Base-by-base conservation (phyloP, 1,140 invertebrate genomes). In the Procambarus virginalis region DNA sequence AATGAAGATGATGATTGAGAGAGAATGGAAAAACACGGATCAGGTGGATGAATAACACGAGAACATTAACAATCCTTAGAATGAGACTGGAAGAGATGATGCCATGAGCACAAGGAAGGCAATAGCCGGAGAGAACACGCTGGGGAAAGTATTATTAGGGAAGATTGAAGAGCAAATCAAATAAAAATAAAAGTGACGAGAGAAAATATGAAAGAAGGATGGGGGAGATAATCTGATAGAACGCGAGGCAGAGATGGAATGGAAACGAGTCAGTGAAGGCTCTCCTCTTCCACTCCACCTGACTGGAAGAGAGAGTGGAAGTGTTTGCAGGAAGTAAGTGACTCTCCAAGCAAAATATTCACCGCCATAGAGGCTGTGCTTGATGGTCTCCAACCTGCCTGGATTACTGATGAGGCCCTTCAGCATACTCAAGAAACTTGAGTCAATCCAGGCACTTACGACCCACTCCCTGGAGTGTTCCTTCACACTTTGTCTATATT, bases 341-440 rank as follows among this genome's bases (percentile, higher is more conserved):
- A 68, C 64, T 68, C 64, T 68, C 64, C 64, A 68, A 17, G 64
- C 64, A 68, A 17, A 68, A 68, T 68, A 68, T 68, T 68, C 64
- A 68, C 64, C 64, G 14, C 14, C 64, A 68, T 20, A 4, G 17
- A 68, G 64, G 17, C 64, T 68, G 64, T 68, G 64, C 4, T 68
- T 4, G 64, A 68, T 68, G 64, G 1, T 5, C 64, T 17, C 17
- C 64, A 20, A n/a, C 64, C 64, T 20, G 64, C 10, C 64, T 68
- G 64, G 64, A 68, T 68, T 68, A 68, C 64, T 68, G 64, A 68
- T 68, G 64, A 68, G 64, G 17, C 64, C 5, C 14, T 68, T n/a
- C 14, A 68, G 17, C 2, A n/a, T 68, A n/a, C 64, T 68, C 64
- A 12, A 68, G 64, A 4, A 5, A 4, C 64, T 68, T n/a, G 64